These are phyloP conservation scores for Mechanitis mazaeus DNA, from an alignment of 2,888 invertebrate species.

Conservation along the genomic window DNA sequence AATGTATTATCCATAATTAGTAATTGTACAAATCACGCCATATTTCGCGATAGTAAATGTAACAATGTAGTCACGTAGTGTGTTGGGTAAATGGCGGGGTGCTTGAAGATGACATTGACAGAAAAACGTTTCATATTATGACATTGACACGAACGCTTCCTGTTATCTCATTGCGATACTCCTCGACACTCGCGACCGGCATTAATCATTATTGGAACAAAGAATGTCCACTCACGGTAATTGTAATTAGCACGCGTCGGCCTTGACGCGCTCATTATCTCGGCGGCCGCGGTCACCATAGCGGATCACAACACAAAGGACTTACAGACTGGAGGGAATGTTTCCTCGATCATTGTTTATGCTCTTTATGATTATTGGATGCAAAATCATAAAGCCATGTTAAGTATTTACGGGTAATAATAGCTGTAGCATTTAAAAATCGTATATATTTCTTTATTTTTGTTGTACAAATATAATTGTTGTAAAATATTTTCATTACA, in stretches of 20 bases:
- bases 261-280: conserved; percentile 55
- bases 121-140: conserved; percentile 8
- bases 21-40: too few relatives aligned
- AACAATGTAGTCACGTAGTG: conserved; percentile 6
- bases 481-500: too few relatives aligned
- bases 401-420: conserved; percentile 19
- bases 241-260: conserved; percentile 71
- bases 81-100: background rate
- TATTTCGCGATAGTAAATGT: too few relatives aligned
- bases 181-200: conserved; percentile 63
- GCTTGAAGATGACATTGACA: conserved; percentile 65
- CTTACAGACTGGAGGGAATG: conserved; percentile 58
- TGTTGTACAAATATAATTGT: background rate
- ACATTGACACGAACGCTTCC: conserved; percentile 59
- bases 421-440: background rate
- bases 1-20: too few relatives aligned
- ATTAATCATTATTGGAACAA: conserved; percentile 75
- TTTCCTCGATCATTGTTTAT: conserved; percentile 64
- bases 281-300: conserved; percentile 56
- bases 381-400: conserved; percentile 28
- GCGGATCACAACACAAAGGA: conserved; percentile 61
- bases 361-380: conserved; percentile 45
- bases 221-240: conserved; percentile 76
- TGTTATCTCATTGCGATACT: conserved; percentile 72
- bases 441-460: background rate